Percentiles rank a stretch among this genome's conserved stretches.
phyloP scores from a whole-genome alignment of 2,888 invertebrate genomes.

The Aelia acuminata region DNA sequence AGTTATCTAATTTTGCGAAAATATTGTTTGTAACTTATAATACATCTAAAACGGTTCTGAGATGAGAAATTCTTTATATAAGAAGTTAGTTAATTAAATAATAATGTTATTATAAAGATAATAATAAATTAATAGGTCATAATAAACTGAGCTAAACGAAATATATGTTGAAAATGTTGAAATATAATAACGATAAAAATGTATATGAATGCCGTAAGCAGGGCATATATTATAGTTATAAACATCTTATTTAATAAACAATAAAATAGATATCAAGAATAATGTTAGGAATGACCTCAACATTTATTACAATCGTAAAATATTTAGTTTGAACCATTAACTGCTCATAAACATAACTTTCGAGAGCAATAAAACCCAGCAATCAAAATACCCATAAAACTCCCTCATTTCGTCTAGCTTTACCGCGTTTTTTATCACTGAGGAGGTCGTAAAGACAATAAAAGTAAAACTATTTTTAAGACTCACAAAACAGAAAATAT shows the following conservation, averaged over 20 bases:
- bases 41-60: too few species aligned
- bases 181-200: background rate
- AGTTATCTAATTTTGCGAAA: too few species aligned
- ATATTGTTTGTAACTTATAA: too few species aligned
- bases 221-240: background rate
- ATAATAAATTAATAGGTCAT: too few species aligned
- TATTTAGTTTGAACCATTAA: background rate
- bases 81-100: too few species aligned
- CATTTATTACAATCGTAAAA: background rate
- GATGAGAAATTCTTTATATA: too few species aligned
- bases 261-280: conserved; percentile 1
- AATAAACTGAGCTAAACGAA: too few species aligned
- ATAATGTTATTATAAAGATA: too few species aligned
- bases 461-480: background rate
- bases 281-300: background rate
- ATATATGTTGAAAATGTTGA: too few species aligned
- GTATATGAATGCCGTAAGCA: background rate
- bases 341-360: conserved; percentile 42
- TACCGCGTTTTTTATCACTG: conserved; percentile 7
- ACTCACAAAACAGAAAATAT: background rate
- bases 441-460: background rate
- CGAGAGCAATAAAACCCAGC: background rate
- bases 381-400: conserved; percentile 30
- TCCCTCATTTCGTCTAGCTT: conserved; percentile 1
- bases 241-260: background rate